Percentiles rank a stretch among this genome's conserved stretches.
Evolutionary conservation across 2,888 invertebrate species (phyloP).

Genomic region (Pyrgus malvae): DNA sequence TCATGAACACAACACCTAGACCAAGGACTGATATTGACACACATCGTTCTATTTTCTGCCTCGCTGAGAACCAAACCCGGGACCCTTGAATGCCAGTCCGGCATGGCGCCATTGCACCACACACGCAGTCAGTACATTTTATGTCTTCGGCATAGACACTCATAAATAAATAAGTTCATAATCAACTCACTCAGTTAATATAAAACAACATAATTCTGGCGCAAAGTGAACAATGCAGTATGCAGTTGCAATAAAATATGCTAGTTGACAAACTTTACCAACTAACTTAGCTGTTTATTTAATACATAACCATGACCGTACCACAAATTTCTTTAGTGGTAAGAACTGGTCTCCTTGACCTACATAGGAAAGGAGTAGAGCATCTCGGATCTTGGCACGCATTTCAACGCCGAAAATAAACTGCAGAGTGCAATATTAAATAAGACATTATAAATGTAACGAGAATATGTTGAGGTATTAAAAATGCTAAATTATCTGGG

Average conservation of each 20-base stretch:
- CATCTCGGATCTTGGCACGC: slow-evolving; percentile 23
- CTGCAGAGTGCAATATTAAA: slow-evolving; percentile 14
- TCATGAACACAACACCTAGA: too few relatives aligned
- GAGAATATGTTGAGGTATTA: neutral
- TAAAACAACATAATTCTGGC: too few relatives aligned
- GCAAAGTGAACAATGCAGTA: too few relatives aligned
- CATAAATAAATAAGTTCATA: too few relatives aligned
- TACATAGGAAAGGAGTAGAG: slow-evolving; percentile 9
- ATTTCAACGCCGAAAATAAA: slow-evolving; percentile 12
- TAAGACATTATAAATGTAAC: neutral
- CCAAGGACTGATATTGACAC: too few relatives aligned
- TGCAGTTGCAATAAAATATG: neutral
- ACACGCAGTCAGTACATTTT: too few relatives aligned
- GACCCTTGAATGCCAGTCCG: too few relatives aligned
- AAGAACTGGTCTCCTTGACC: slow-evolving; percentile 20
- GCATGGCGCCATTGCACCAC: too few relatives aligned
- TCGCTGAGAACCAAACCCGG: too few relatives aligned
- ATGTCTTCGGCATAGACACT: too few relatives aligned
- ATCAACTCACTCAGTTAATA: too few relatives aligned
- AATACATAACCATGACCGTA: slow-evolving; percentile 4
- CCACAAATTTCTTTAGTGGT: slow-evolving; percentile 1
- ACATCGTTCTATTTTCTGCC: too few relatives aligned
- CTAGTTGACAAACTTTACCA: neutral
- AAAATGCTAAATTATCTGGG: neutral
- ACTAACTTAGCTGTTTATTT: neutral